These are phyloP conservation scores for Acleris laterana DNA, from an alignment of 2,888 invertebrate species.

Conservation along the genomic window DNA sequence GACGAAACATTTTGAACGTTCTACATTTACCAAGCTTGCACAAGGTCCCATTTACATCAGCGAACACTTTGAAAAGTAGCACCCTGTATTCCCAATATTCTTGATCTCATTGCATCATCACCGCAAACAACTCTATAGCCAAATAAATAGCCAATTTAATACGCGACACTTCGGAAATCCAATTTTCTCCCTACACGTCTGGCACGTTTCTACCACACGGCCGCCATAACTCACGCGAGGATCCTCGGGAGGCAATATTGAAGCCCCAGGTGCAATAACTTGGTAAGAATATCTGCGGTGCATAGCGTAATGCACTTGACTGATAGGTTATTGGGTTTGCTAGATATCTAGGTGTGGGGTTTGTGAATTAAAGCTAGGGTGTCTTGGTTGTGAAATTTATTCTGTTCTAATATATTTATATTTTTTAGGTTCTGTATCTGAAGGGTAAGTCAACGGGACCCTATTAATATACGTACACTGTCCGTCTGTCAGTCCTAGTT, in stretches of 20 bases:
- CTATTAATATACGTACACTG: too few relatives aligned
- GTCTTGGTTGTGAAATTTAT: too few relatives aligned
- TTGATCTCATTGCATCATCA: not conserved
- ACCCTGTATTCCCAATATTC: not conserved
- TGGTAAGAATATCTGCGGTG: slow-evolving; percentile 25
- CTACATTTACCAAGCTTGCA: too few relatives aligned
- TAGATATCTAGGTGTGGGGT: not conserved
- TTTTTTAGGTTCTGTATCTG: too few relatives aligned
- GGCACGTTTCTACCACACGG: slow-evolving; percentile 16
- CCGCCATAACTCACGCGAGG: slow-evolving; percentile 35
- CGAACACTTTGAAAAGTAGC: too few relatives aligned
- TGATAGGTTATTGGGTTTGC: slow-evolving; percentile 32
- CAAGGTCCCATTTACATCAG: too few relatives aligned
- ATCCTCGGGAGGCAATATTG: slow-evolving; percentile 38
- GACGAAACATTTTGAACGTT: too few relatives aligned
- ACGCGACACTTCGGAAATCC: slow-evolving; percentile 22
- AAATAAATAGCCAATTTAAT: slow-evolving; percentile 15
- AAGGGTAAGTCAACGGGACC: too few relatives aligned
- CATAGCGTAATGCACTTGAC: slow-evolving; percentile 27
- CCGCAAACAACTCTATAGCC: slow-evolving; percentile 25
- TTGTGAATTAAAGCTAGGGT: too few relatives aligned
- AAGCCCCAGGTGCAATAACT: slow-evolving; percentile 46
- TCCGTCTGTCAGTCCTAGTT: too few relatives aligned
- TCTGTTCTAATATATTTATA: too few relatives aligned
- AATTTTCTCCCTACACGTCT: slow-evolving; percentile 33